Conservation (phyloP, 2,888 invertebrate genomes). For the Scaptomyza cyrtandrae region DNA sequence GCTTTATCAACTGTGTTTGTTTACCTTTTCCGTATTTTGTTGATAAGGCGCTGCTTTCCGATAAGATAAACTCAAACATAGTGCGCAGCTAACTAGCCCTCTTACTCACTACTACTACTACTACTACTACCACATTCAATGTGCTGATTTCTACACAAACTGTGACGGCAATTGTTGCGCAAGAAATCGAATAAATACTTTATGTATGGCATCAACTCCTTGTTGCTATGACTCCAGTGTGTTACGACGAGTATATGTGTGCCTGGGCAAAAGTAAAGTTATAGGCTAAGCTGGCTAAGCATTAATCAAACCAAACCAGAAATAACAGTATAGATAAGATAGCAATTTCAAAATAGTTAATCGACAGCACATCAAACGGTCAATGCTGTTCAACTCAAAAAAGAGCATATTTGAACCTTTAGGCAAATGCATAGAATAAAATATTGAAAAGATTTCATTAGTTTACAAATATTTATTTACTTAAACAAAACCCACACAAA, state of each 20-base stretch:
- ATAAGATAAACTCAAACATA: not conserved
- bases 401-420: no score
- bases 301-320: conserved; percentile 48
- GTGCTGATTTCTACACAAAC: conserved; percentile 10
- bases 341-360: conserved; percentile 8
- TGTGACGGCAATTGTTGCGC: conserved; percentile 53
- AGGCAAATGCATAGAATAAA: no score
- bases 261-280: conserved; percentile 1
- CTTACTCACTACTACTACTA: no score
- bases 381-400: no score
- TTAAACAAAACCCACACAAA: no score
- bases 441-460: no score
- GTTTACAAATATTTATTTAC: no score
- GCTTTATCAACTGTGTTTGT: not conserved
- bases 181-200: conserved; percentile 23
- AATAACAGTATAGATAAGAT: conserved; percentile 51
- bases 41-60: not conserved
- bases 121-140: no score
- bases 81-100: no score
- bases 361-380: conserved; percentile 4
- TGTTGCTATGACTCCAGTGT: conserved; percentile 19
- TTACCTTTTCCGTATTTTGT: not conserved
- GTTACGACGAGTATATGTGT: conserved; percentile 38
- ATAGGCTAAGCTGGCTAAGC: conserved; percentile 19
- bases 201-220: conserved; percentile 5